Evolutionary conservation across 2,113 vertebrate genomes (phyloP), one percentile per base, ranked within the genome.

Genomic region (Grantiella picta): DNA sequence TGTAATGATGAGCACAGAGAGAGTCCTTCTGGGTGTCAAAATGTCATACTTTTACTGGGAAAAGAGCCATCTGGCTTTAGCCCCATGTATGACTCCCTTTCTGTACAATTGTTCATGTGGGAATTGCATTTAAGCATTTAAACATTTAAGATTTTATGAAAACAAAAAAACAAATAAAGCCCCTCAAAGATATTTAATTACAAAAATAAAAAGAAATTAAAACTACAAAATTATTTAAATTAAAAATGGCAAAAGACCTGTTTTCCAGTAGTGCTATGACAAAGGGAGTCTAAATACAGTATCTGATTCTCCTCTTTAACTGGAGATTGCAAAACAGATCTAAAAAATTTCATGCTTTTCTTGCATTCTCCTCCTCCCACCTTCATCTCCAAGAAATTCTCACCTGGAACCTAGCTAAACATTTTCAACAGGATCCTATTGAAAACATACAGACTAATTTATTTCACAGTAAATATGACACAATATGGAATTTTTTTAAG

Each of bases 401-500:
- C 69, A 24, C 19, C 17, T 29, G 31, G 24, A 87, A 71, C 2
- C 7, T 69, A 45, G 18, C 2, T 72, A 38, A 79, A 52, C 2
- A n/a, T 90, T 92, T 89, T 82, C 36, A 59, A n/a, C 4, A 65
- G 3, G 7, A 72, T 82, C 9, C 18, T 61, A 27, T 0, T 28
- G 25, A 80, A 89, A 86, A 28, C 10, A 38, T 28, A 15, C 2
- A 69, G 25, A 44, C 45, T 54, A 40, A 56, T 84, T 78, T 64
- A 42, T 72, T 94, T 84, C 57, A n/a, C 23, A 40, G 2, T 31
- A 65, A 85, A 64, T 70, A 53, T 14, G 14, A 11, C 4, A 82
- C 54, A 88, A 86, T 20, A 1, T 15, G 23, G 3, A 4, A 54
- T 5, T 38, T 72, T 22, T 4, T 0, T 5, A 60, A 42, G 1